Base-by-base conservation (phyloP, 92 coral and sea anemone species). In the Metridium senile region DNA sequence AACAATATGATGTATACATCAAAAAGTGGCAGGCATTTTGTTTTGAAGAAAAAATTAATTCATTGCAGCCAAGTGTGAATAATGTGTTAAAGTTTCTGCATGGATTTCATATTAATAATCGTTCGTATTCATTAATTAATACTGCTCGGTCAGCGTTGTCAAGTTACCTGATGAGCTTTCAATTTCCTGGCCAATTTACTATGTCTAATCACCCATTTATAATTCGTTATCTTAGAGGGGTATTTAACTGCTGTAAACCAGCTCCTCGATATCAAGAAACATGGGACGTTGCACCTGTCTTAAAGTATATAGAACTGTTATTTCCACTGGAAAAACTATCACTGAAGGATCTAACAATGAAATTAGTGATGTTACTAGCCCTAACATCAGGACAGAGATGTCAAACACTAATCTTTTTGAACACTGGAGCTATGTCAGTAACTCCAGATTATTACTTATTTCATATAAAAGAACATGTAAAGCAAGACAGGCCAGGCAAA, bases 321-420 rank as follows among this genome's bases (percentile, higher is more conserved):
- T 66, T 13, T 29, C 85, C 84, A 7, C 46, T 72, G 63, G 80
- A 59, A 6, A 59, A 72, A 62, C 68, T 73, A 21, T 64, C 86
- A 1, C 33, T 69, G 1, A 80, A 80, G 53, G 86, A 74, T 3
- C 47, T 46, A 4, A 34, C 89, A 9, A 30, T 80, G 62, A 85
- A 85, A 26, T 28, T 73, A 53, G 77, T 74, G 33, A 58, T 25
- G 32, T 29, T 79, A 25, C 59, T 85, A 13, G 89, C 85, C 39
- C 66, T 85, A 22, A 80, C 89, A 17, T 74, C 86, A 33, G 86
- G 82, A 19, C 84, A 84, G 47, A 29, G 81, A 32, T 84, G 89
- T 32, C 89, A 84, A 58, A 79, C 84, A 39, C 63, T 85, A 19
- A 43, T 72, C 1, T 62, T n/a, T 64, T 18, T 74, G 32, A 82